Percentiles rank a stretch among this genome's conserved stretches.
Conservation (phyloP, 1,140 invertebrate genomes). For the Anastrepha obliqua region DNA sequence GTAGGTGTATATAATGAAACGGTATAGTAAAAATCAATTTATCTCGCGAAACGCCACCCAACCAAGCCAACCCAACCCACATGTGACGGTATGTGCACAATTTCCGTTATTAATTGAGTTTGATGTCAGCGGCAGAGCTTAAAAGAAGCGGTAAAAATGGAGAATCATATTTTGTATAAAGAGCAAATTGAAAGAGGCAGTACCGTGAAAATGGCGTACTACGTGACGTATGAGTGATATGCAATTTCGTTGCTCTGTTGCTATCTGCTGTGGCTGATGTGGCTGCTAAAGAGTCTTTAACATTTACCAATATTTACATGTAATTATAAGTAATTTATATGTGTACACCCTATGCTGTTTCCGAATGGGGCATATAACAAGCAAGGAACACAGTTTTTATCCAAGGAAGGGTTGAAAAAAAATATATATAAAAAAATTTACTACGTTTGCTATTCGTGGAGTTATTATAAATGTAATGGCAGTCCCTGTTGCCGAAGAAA, state of each 20-base stretch:
- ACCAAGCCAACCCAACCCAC: neutral
- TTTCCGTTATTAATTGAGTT: conserved; percentile 6
- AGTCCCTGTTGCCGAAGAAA: no score
- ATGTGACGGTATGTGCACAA: neutral
- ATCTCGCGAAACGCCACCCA: neutral
- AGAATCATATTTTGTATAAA: no score
- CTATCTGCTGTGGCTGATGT: neutral
- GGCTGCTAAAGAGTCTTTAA: neutral
- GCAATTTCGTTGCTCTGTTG: conserved; percentile 4
- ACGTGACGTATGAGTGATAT: conserved; percentile 39
- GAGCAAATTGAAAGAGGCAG: no score
- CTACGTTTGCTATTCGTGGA: no score
- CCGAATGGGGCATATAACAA: no score
- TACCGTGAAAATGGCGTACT: neutral
- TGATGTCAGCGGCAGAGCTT: neutral
- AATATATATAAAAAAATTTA: no score
- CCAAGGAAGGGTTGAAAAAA: no score
- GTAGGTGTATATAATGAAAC: neutral
- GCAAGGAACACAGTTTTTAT: no score
- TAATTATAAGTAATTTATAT: neutral
- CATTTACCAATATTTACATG: neutral
- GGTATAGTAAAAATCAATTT: conserved; percentile 24
- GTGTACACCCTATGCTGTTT: no score
- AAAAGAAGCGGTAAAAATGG: neutral
- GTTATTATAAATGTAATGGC: no score